Conservation (phyloP, 2,797 vertebrate genomes). For the Sebastes nivosus region DNA sequence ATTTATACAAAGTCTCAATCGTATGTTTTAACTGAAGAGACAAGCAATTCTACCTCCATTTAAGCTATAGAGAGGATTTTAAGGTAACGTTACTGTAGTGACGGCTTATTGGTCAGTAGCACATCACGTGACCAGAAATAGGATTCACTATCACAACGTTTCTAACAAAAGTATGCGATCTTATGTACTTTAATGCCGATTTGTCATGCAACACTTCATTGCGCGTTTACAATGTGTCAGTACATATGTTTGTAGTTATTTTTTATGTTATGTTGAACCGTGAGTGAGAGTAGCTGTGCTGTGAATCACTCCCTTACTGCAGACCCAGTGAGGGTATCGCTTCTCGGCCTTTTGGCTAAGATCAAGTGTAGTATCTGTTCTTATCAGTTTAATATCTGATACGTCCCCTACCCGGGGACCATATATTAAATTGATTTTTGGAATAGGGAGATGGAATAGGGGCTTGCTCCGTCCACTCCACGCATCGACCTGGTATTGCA, state of each 20-base stretch:
- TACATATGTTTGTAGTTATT: not conserved
- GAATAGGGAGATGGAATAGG: conserved; percentile 29
- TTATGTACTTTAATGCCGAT: not conserved
- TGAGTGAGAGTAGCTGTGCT: not conserved
- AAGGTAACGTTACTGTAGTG: not conserved
- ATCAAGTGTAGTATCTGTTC: conserved; percentile 19
- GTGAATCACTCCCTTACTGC: not conserved
- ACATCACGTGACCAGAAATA: not conserved
- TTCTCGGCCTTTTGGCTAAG: conserved; percentile 16
- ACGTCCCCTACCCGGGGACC: conserved; percentile 32
- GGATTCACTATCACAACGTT: not conserved
- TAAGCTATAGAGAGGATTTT: not conserved
- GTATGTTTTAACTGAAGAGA: not conserved
- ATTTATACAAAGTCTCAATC: not conserved
- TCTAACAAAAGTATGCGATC: not conserved
- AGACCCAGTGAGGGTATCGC: not conserved
- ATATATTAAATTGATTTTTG: conserved; percentile 47
- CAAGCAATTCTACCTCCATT: not conserved
- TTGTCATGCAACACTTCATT: not conserved
- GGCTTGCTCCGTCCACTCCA: conserved; percentile 35
- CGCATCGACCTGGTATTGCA: conserved; percentile 57
- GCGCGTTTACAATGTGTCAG: accelerated
- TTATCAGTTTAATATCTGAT: conserved; percentile 38
- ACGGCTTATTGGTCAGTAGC: not conserved
- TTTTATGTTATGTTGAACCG: not conserved